These are phyloP conservation scores for Hippocampus mohnikei DNA, from an alignment of 2,113 vertebrate genomes.

Conservation along the genomic window DNA sequence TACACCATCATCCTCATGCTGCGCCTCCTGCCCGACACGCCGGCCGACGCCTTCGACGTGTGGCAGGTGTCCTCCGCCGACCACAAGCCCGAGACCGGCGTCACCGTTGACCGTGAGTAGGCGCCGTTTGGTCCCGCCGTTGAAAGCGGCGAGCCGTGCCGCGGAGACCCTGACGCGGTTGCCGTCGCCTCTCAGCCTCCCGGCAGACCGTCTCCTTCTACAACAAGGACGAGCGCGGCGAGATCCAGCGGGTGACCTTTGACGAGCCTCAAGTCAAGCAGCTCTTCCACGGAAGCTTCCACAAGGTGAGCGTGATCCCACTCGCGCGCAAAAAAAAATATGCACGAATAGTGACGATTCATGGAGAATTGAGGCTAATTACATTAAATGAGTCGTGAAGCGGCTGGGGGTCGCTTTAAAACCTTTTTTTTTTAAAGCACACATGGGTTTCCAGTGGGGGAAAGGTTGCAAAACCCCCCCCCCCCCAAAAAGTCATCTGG, in stretches of 20 bases:
- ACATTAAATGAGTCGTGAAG: no score
- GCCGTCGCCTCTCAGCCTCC: slow-evolving; percentile 73
- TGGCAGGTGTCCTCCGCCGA: slow-evolving; percentile 93
- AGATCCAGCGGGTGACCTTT: slow-evolving; percentile 85
- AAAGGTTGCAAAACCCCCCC: no score
- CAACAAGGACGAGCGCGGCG: slow-evolving; percentile 87
- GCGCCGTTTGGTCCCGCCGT: no score
- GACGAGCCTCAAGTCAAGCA: slow-evolving; percentile 81
- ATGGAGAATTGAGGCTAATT: no score
- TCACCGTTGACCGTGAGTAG: slow-evolving; percentile 85
- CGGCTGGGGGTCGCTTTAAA: no score
- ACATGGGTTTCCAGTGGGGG: no score
- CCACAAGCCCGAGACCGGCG: slow-evolving; percentile 88
- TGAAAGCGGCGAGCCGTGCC: no score
- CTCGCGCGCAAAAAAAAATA: no score
- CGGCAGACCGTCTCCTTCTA: slow-evolving; percentile 90
- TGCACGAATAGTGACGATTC: no score
- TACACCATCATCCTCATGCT: slow-evolving; percentile 93
- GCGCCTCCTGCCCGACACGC: slow-evolving; percentile 87
- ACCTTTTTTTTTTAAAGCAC: no score
- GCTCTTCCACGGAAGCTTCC: slow-evolving; percentile 97
- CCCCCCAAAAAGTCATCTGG: no score
- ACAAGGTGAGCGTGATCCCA: slow-evolving; percentile 80
- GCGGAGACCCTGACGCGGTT: not conserved
- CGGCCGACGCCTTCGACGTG: slow-evolving; percentile 86